Evolutionary conservation across 2,113 vertebrate genomes (phyloP).

Genomic region (Sorex araneus): DNA sequence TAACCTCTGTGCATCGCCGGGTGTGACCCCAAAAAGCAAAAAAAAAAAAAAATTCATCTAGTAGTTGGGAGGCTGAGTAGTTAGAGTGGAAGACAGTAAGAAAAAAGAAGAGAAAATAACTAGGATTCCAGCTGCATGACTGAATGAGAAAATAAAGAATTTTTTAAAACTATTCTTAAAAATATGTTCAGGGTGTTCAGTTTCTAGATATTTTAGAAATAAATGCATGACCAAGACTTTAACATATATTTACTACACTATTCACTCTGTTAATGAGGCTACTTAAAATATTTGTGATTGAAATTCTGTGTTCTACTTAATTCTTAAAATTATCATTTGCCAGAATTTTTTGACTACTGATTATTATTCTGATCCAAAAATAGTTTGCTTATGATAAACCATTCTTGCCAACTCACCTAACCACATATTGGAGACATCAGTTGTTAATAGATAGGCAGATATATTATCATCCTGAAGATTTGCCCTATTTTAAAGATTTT

Average conservation of each 20-base stretch:
- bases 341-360: slow-evolving; percentile 36
- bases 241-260: slow-evolving; percentile 26
- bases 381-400: slow-evolving; percentile 59
- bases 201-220: not conserved
- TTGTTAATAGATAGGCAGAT: slow-evolving; percentile 49
- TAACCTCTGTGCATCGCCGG: too few species aligned
- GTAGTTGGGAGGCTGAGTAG: not conserved
- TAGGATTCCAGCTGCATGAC: not conserved
- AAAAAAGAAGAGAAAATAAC: not conserved
- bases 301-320: slow-evolving; percentile 32
- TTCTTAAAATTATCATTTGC: slow-evolving; percentile 10
- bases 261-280: slow-evolving; percentile 5
- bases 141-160: slow-evolving; percentile 22
- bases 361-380: slow-evolving; percentile 54
- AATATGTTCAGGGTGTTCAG: slow-evolving; percentile 13
- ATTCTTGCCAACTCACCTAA: slow-evolving; percentile 64
- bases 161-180: slow-evolving; percentile 39
- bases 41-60: slow-evolving; percentile 10
- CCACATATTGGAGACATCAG: slow-evolving; percentile 49
- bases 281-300: not conserved
- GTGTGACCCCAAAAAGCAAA: too few species aligned
- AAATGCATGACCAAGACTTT: not conserved
- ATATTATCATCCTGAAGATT: slow-evolving; percentile 68
- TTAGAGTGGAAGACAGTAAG: not conserved
- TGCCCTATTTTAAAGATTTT: slow-evolving; percentile 46